Evolutionary conservation across 2,113 vertebrate genomes (phyloP), one percentile per base, ranked within the genome.

Genomic region (Gnathonemus longibarbis): DNA sequence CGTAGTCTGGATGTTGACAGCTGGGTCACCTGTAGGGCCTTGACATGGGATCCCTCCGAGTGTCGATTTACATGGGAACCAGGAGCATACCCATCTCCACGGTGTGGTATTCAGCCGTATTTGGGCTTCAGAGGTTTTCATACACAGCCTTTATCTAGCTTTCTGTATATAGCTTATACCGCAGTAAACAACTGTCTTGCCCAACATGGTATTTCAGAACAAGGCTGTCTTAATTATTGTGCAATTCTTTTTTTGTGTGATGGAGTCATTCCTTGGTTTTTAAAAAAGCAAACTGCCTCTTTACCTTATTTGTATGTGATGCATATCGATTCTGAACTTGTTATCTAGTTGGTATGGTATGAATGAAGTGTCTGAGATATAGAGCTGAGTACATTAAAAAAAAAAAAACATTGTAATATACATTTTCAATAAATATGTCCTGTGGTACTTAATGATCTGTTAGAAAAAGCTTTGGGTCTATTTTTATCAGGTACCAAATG

Each of bases 361-460:
- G 87, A 93, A 87, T 93, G 92, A 94, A 95, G 96, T 98, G 96
- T 97, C 96, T 97, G 97, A 97, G 96, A 96, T 96, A 95, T 93
- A 90, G 49, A 84, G 19, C 35, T 89, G 35, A 58, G 52, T 83
- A 45, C n/a, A 70, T 74, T 48, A 85, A 58, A 66, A 42, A 88
- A 84, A 84, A 93, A 88, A 85, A 58, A 58, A 39, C 27, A 35
- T 96, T 99, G 98, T 99, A 98, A 96, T 97, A 94, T 95, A 94
- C 80, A 93, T 97, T 98, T 97, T 86, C 45, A 96, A 99, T 99
- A 99, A 99, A 99, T 97, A 96, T 97, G 98, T 98, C 98, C 96
- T 88, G 92, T 95, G 96, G 94, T 94, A 95, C 96, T 94, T 88
- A 56, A 80, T 88, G 66, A 77, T 80, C 74, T 83, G 48, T 80